These are phyloP conservation scores for Abramis brama DNA, from an alignment of 2,113 vertebrate species.

Conservation along the genomic window DNA sequence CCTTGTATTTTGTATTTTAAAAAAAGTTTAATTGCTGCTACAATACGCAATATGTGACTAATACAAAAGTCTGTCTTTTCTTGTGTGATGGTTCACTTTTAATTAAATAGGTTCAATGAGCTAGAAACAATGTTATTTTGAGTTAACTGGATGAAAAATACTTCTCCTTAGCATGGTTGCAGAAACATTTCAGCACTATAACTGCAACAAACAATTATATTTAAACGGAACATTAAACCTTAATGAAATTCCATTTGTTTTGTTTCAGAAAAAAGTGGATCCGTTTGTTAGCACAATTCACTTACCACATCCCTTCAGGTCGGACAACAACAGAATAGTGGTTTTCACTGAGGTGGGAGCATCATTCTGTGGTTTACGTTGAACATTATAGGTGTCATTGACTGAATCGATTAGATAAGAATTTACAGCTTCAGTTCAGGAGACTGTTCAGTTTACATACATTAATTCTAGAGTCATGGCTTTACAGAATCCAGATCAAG, in stretches of 20 bases:
- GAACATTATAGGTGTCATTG: background rate
- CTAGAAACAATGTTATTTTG: background rate
- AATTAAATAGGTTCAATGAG: background rate
- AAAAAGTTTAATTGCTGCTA: background rate
- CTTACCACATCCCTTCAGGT: slow-evolving; percentile 80
- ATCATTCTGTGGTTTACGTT: background rate
- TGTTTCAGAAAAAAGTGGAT: slow-evolving; percentile 85
- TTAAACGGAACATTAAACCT: slow-evolving; percentile 13
- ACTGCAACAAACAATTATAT: no score
- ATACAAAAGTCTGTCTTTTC: background rate
- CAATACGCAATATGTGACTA: background rate
- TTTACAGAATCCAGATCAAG: slow-evolving; percentile 80
- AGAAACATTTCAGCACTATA: background rate
- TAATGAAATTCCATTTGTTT: background rate
- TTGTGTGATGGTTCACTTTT: no score
- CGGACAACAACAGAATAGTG: slow-evolving; percentile 81
- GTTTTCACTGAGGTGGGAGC: slow-evolving; percentile 88
- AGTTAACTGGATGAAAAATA: background rate
- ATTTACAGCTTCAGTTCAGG: background rate
- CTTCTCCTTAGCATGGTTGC: background rate
- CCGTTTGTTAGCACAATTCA: slow-evolving; percentile 79
- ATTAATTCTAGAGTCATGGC: background rate
- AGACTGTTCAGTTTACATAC: background rate
- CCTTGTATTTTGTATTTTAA: no score
- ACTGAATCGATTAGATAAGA: background rate